A percentile compares a stretch with the other conserved stretches of the same genome.
Evolutionary conservation across 2,113 vertebrate genomes (phyloP).

Genomic region (Scophthalmus maximus): DNA sequence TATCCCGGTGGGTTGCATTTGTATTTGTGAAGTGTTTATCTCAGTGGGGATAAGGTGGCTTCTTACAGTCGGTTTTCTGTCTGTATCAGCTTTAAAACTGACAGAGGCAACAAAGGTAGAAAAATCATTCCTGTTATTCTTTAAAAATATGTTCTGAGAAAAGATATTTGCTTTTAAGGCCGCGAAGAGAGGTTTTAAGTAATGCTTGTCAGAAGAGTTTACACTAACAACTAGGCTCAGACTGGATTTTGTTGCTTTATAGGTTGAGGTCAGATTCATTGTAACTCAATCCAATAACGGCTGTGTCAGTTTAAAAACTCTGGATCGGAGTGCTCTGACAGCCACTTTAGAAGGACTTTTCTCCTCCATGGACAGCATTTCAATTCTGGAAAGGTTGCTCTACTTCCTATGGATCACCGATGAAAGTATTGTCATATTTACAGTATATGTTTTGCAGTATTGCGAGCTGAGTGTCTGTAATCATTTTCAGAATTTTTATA

Average conservation of each 20-base stretch:
- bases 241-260: constrained; percentile 51
- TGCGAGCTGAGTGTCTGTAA: too few species aligned
- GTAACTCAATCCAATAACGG: constrained; percentile 51
- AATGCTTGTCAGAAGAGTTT: constrained; percentile 51
- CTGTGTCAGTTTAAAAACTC: constrained; percentile 40
- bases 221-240: constrained; percentile 25
- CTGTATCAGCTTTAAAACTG: neutral
- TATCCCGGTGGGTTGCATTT: too few species aligned
- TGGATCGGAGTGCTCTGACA: constrained; percentile 24
- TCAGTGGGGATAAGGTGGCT: constrained; percentile 3
- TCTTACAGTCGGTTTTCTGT: constrained; percentile 15
- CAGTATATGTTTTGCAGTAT: too few species aligned
- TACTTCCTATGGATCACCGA: neutral
- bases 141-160: constrained; percentile 14
- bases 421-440: too few species aligned
- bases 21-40: constrained; percentile 31
- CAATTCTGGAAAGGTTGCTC: neutral
- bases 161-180: constrained; percentile 14
- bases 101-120: constrained; percentile 7
- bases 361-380: constrained; percentile 10
- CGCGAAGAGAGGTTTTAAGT: constrained; percentile 27
- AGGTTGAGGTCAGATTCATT: constrained; percentile 38
- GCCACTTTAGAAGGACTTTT: constrained; percentile 10
- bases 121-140: constrained; percentile 34
- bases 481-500: too few species aligned